Conservation (phyloP, 1,140 invertebrate species). For the Apis mellifera region DNA sequence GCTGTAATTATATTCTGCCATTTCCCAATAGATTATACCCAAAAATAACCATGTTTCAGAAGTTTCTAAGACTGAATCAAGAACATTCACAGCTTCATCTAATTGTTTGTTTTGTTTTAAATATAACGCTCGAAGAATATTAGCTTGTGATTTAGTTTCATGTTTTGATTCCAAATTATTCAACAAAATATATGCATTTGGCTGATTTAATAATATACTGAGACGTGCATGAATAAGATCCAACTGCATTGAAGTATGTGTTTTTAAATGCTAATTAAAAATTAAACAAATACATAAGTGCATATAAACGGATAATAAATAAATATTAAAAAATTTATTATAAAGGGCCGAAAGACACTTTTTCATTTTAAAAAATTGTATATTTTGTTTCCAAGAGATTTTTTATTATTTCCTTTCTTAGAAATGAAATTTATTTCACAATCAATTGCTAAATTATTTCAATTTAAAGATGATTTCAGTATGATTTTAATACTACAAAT, state of each 20-base stretch:
- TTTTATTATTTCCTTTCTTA: too few relatives aligned
- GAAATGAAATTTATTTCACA: too few relatives aligned
- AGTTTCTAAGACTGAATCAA: constrained; percentile 80
- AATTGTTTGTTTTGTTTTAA: constrained; percentile 80
- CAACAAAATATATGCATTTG: constrained; percentile 64
- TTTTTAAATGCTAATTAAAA: constrained; percentile 43
- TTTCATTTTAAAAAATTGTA: too few relatives aligned
- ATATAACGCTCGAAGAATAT: constrained; percentile 69
- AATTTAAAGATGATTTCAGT: too few relatives aligned
- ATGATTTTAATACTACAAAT: too few relatives aligned
- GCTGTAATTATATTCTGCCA: constrained; percentile 84
- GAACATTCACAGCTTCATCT: constrained; percentile 81
- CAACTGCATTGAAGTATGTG: constrained; percentile 60
- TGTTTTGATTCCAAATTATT: constrained; percentile 69
- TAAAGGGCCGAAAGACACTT: not conserved
- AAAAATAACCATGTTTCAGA: constrained; percentile 84
- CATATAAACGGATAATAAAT: not conserved
- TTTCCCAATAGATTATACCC: constrained; percentile 86
- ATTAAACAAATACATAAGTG: constrained; percentile 21
- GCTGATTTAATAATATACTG: constrained; percentile 69
- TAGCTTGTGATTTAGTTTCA: constrained; percentile 66
- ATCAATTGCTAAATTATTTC: too few relatives aligned
- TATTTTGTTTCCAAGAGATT: too few relatives aligned
- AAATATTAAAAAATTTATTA: constrained; percentile 21
- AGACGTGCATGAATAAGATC: constrained; percentile 70